A percentile compares a stretch with the other conserved stretches of the same genome.
phyloP scores from a whole-genome alignment of 2,113 vertebrate genomes.

The Tetraodon nigroviridis region DNA sequence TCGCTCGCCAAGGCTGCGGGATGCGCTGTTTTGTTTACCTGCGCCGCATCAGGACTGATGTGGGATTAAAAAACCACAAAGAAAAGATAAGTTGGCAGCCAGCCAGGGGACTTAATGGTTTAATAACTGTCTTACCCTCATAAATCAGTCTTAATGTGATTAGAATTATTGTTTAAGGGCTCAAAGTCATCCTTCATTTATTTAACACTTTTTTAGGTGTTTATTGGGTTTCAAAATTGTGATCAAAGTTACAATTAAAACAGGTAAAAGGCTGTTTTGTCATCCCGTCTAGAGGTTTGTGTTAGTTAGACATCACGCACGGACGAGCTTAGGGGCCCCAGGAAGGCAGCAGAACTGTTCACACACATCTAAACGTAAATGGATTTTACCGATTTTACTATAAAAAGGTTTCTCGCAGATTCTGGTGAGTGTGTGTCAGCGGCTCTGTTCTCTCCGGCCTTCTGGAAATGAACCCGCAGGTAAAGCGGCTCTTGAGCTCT shows the following conservation, averaged over 20 bases:
- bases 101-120: neutral
- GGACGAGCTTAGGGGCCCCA: neutral
- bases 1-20: slow-evolving; percentile 11
- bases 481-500: slow-evolving; percentile 52
- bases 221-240: too few species aligned
- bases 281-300: slow-evolving; percentile 4
- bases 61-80: neutral
- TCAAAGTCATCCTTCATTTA: too few species aligned
- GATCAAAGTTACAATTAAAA: too few species aligned
- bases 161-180: too few species aligned
- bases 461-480: slow-evolving; percentile 56
- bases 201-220: too few species aligned
- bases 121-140: too few species aligned
- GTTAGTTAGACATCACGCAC: slow-evolving; percentile 13
- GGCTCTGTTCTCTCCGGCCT: slow-evolving; percentile 3
- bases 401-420: slow-evolving; percentile 12
- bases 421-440: neutral
- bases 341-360: slow-evolving; percentile 21
- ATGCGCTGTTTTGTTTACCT: slow-evolving; percentile 38
- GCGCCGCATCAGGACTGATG: slow-evolving; percentile 18
- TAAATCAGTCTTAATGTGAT: too few species aligned
- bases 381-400: slow-evolving; percentile 4
- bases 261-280: too few species aligned
- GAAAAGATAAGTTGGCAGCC: slow-evolving; percentile 17
- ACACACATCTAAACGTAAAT: neutral